These are phyloP conservation scores for Hapalemur alaotrensis DNA, from an alignment of 2,797 vertebrate genomes.

Conservation along the genomic window DNA sequence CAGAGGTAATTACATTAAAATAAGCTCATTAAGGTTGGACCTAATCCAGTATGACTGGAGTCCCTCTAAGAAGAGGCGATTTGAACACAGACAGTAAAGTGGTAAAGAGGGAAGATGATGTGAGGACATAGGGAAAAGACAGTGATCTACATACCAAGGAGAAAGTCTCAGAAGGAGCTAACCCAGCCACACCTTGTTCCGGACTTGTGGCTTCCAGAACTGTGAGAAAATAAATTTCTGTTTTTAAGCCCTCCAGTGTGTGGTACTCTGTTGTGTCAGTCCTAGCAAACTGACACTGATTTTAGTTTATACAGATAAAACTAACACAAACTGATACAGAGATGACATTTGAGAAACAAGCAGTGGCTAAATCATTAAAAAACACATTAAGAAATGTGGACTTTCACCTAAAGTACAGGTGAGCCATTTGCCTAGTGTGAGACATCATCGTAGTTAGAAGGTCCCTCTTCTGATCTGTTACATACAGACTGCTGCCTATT, in stretches of 20 bases:
- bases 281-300: neutral
- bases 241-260: neutral
- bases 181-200: neutral
- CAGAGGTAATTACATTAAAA: neutral
- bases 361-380: neutral
- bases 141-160: neutral
- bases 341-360: neutral
- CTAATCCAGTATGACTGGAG: neutral
- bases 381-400: neutral
- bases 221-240: neutral
- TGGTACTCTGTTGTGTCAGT: neutral
- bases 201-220: neutral
- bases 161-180: neutral
- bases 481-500: no score
- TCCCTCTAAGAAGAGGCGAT: neutral
- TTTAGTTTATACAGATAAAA: neutral
- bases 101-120: neutral
- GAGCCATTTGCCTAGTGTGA: neutral
- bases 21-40: neutral
- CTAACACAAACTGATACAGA: neutral
- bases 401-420: neutral
- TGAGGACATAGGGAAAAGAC: neutral
- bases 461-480: neutral
- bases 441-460: neutral
- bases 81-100: neutral